A percentile compares a stretch with the other conserved stretches of the same genome.
These are phyloP conservation scores for Muntiacus reevesi DNA, from an alignment of 2,113 vertebrate species.

Conservation along the genomic window DNA sequence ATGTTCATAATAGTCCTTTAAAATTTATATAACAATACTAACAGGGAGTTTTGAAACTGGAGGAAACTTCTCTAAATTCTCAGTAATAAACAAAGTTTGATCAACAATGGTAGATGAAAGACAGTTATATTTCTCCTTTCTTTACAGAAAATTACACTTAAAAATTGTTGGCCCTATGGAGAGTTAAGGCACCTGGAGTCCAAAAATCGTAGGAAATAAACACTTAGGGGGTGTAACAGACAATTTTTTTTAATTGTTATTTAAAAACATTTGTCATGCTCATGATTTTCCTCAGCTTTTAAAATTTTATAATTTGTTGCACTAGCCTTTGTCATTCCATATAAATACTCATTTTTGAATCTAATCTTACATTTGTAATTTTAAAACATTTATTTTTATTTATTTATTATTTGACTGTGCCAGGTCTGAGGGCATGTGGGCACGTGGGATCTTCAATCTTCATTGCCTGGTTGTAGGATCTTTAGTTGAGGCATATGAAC, in stretches of 20 bases:
- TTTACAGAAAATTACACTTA: constrained; percentile 8
- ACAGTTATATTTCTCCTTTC: constrained; percentile 23
- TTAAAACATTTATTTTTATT: neutral
- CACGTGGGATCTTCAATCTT: neutral
- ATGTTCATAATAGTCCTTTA: neutral
- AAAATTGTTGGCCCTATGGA: constrained; percentile 32
- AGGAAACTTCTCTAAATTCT: neutral
- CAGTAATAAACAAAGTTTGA: constrained; percentile 16
- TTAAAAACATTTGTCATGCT: neutral
- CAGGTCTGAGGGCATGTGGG: neutral
- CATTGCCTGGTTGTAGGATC: neutral
- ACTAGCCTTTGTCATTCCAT: neutral
- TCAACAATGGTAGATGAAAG: neutral
- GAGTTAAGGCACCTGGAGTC: neutral
- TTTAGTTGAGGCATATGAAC: neutral
- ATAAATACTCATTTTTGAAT: constrained; percentile 43
- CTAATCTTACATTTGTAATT: constrained; percentile 2
- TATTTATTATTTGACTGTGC: neutral
- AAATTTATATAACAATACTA: neutral
- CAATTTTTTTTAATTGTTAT: neutral
- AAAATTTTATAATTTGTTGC: constrained; percentile 29
- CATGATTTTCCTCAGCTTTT: neutral
- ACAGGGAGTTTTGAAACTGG: constrained; percentile 25
- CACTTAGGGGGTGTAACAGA: neutral
- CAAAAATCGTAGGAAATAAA: constrained; percentile 3